phyloP scores from a whole-genome alignment of 2,888 invertebrate genomes.

The Pristionchus fissidentatus region DNA sequence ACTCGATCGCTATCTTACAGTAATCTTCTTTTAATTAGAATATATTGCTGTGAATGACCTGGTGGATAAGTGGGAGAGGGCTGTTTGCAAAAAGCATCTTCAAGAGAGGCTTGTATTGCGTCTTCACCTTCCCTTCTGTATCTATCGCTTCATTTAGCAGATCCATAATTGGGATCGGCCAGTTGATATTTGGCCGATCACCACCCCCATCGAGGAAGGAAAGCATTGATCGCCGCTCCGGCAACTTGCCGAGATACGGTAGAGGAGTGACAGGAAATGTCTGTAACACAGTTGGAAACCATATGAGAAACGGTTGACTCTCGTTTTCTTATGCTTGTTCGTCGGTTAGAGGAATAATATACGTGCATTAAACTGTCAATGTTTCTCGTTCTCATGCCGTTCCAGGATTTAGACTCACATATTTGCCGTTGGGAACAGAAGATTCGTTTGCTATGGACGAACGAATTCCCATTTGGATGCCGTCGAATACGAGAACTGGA shows the following conservation, averaged over 20 bases:
- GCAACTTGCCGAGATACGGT: slow-evolving; percentile 14
- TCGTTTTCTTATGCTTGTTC: too few species aligned
- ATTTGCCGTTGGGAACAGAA: not conserved
- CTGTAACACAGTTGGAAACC: too few species aligned
- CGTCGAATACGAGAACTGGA: not conserved
- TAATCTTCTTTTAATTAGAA: not conserved
- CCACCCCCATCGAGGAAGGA: not conserved
- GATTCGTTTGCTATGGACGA: not conserved
- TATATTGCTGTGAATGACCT: not conserved
- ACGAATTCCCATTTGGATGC: not conserved
- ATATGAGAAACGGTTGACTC: too few species aligned
- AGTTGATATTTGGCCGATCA: not conserved
- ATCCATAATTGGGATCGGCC: not conserved
- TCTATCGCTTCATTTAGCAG: not conserved
- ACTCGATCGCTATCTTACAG: too few species aligned
- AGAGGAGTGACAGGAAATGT: not conserved
- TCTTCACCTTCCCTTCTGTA: not conserved
- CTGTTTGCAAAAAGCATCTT: slow-evolving; percentile 5
- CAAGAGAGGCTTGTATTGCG: not conserved
- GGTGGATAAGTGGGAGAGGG: slow-evolving; percentile 4
- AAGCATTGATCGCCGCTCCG: not conserved
- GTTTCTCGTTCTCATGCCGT: not conserved
- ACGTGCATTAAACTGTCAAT: too few species aligned
- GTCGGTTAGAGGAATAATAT: too few species aligned
- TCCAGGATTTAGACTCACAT: not conserved